phyloP scores from a whole-genome alignment of 2,888 invertebrate genomes.

The Augochlorella aurata region DNA sequence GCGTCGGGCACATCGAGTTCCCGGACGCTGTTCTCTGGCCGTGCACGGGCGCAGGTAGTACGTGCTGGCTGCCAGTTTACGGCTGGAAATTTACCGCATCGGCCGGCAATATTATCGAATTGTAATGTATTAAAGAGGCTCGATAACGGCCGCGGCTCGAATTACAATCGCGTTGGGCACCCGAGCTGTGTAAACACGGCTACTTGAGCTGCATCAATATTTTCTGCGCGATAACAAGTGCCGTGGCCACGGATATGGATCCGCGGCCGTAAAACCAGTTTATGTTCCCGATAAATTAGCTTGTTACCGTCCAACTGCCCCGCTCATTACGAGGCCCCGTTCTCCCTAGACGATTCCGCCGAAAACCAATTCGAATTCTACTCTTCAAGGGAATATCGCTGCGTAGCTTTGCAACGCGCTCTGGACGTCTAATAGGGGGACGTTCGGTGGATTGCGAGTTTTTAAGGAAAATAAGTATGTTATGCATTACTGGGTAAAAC shows the following conservation, averaged over 20 bases:
- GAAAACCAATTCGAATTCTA: background rate
- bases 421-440: too few species aligned
- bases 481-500: too few species aligned
- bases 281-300: slow-evolving; percentile 1
- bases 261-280: background rate
- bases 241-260: background rate
- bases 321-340: background rate
- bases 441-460: too few species aligned
- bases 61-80: slow-evolving; percentile 16
- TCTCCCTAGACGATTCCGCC: background rate
- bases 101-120: slow-evolving; percentile 49
- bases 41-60: background rate
- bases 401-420: too few species aligned
- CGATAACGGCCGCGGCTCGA: slow-evolving; percentile 18
- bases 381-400: background rate
- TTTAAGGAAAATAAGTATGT: too few species aligned
- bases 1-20: background rate
- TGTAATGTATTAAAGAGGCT: slow-evolving; percentile 40
- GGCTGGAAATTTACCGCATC: slow-evolving; percentile 39
- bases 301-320: background rate
- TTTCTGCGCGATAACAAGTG: slow-evolving; percentile 29
- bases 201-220: slow-evolving; percentile 23
- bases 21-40: background rate
- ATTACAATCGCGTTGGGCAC: slow-evolving; percentile 22
- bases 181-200: slow-evolving; percentile 11